Base-by-base conservation (phyloP, 2,113 vertebrate genomes). In the Chlorocebus sabaeus region DNA sequence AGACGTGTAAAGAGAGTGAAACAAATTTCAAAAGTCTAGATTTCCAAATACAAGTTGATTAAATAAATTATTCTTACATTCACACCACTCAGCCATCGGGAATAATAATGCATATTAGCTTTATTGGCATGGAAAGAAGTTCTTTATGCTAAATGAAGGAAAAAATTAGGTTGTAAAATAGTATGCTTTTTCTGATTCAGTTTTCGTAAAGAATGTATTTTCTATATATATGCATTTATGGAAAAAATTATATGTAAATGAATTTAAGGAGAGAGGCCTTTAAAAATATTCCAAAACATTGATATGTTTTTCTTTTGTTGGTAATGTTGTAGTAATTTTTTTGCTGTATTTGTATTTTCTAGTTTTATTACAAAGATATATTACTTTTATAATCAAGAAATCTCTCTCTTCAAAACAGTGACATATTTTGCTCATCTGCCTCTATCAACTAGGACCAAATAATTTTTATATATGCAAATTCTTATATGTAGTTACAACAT, bases 181-280 rank as follows among this genome's bases (percentile, higher is more conserved):
- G 38, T 57, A 90, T n/a, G 5, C 2, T 93, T 90, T 86, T 83
- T 13, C 55, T 88, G 22, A 84, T 90, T 79, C 4, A n/a, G 83
- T 52, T 88, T 97, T 76, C 70, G 8, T 35, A 80, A 95, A 95
- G 25, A 93, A 88, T 70, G 52, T 2, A 43, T 73, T 78, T 89
- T n/a, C 20, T 38, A 86, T 7, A 73, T 35, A n/a, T 32, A 52
- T 32, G 17, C 59, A 79, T 50, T 79, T 67, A 92, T 48, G 10
- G 82, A 45, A 91, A 87, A 72, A 93, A 73, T 35, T 43, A 3
- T 48, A 89, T 30, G 25, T 61, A 35, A 4, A 61, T 85, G n/a
- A 92, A 79, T 81, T 92, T 95, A 90, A 76, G 22, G 40, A 22
- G 78, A 76, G 89, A 67, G 61, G 14, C 45, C 64, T 92, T 81